These are phyloP conservation scores for Trachymyrmex cornetzi DNA, from an alignment of 1,140 invertebrate species.

Conservation along the genomic window DNA sequence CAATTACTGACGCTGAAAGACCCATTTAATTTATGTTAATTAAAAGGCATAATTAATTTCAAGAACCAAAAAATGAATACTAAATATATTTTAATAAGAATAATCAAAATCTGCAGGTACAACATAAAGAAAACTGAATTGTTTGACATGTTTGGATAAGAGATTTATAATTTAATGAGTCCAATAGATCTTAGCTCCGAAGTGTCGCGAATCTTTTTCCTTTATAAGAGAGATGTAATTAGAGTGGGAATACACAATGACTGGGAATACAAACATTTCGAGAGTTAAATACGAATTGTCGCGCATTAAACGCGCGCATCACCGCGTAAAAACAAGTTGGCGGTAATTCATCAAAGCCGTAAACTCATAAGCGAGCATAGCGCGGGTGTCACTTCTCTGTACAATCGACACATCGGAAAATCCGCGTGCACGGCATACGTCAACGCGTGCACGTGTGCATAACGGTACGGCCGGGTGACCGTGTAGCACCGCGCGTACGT, in stretches of 20 bases:
- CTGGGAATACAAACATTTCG: neutral
- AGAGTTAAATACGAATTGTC: neutral
- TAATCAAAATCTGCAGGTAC: too few species aligned
- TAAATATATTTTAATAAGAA: too few species aligned
- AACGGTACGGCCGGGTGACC: constrained; percentile 7
- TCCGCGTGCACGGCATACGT: constrained; percentile 44
- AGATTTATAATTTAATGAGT: too few species aligned
- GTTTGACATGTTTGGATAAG: too few species aligned
- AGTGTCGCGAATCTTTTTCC: neutral
- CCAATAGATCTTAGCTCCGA: too few species aligned
- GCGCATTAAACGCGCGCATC: constrained; percentile 1
- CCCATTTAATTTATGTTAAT: too few species aligned
- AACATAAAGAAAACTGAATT: too few species aligned
- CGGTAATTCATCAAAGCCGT: constrained; percentile 42
- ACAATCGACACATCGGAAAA: constrained; percentile 58
- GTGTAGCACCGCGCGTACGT: neutral
- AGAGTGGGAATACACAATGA: too few species aligned
- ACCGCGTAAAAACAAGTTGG: constrained; percentile 45
- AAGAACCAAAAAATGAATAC: too few species aligned
- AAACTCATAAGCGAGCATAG: constrained; percentile 52
- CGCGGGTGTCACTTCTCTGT: constrained; percentile 7
- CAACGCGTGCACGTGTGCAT: constrained; percentile 21
- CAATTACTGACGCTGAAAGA: too few species aligned
- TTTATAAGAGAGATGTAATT: neutral
- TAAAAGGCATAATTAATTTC: too few species aligned